Percentiles rank a stretch among this genome's conserved stretches.
These are phyloP conservation scores for Peribatodes rhomboidaria DNA, from an alignment of 2,888 invertebrate genomes.

Conservation along the genomic window DNA sequence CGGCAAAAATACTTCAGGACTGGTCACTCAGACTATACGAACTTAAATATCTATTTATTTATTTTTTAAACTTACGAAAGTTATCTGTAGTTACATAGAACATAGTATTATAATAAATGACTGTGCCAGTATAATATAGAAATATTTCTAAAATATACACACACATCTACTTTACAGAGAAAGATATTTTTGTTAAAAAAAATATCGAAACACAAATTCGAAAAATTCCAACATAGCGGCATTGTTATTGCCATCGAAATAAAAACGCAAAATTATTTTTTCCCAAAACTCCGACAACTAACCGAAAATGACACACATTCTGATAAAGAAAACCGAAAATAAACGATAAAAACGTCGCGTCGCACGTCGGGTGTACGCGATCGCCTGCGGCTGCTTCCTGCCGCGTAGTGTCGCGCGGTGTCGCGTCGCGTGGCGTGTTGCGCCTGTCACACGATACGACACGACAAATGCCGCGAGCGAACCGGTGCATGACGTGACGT, in stretches of 20 bases:
- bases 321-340: conserved; percentile 51
- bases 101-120: too few relatives aligned
- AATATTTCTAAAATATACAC: too few relatives aligned
- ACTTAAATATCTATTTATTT: too few relatives aligned
- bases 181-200: too few relatives aligned
- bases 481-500: conserved; percentile 8
- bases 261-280: conserved; percentile 2
- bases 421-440: conserved; percentile 37
- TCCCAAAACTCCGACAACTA: conserved; percentile 23
- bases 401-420: conserved; percentile 32
- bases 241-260: background rate
- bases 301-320: conserved; percentile 41
- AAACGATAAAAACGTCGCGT: conserved; percentile 45
- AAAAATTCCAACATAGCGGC: background rate
- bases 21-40: too few relatives aligned
- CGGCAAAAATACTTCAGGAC: too few relatives aligned
- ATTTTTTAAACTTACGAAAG: too few relatives aligned
- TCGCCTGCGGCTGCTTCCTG: conserved; percentile 18
- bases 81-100: too few relatives aligned
- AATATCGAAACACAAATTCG: background rate
- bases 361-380: conserved; percentile 43
- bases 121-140: too few relatives aligned
- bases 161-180: too few relatives aligned
- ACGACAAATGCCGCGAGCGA: conserved; percentile 40
- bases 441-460: conserved; percentile 35